A percentile compares a stretch with the other conserved stretches of the same genome.
These are phyloP conservation scores for Prunella himalayana DNA, from an alignment of 2,113 vertebrate genomes.

Conservation along the genomic window DNA sequence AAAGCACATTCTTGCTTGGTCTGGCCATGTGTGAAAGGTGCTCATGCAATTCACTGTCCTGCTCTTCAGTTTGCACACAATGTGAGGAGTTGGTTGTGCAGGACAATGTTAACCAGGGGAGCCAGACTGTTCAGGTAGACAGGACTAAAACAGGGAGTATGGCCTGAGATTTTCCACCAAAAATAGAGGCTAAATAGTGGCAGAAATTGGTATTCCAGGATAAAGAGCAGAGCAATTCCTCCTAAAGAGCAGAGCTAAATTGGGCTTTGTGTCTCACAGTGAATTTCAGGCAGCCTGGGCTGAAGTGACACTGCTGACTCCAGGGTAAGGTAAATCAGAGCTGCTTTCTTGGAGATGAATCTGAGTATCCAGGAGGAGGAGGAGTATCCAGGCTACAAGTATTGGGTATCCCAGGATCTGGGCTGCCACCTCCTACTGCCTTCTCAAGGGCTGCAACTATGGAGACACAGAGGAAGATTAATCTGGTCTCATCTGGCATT, in stretches of 20 bases:
- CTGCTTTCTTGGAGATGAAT: fast-evolving
- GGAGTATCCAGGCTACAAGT: not conserved
- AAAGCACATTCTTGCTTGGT: not conserved
- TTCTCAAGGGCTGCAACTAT: not conserved
- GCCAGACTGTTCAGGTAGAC: not conserved
- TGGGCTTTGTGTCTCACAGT: not conserved
- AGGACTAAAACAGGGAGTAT: not conserved
- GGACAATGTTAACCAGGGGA: not conserved
- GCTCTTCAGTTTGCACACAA: not conserved
- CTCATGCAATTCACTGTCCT: not conserved
- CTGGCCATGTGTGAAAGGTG: not conserved
- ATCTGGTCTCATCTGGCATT: not conserved
- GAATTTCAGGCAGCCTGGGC: not conserved
- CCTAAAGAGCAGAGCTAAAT: fast-evolving
- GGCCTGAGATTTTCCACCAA: not conserved
- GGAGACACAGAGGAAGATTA: not conserved
- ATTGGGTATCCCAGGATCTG: not conserved
- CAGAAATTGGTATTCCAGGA: not conserved
- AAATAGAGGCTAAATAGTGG: not conserved
- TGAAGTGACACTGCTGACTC: not conserved
- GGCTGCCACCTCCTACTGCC: not conserved
- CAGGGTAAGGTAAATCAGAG: not conserved
- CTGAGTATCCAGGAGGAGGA: not conserved
- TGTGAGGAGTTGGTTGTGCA: not conserved
- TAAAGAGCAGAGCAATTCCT: not conserved